phyloP scores from a whole-genome alignment of 2,113 vertebrate genomes.

The Colaptes auratus region DNA sequence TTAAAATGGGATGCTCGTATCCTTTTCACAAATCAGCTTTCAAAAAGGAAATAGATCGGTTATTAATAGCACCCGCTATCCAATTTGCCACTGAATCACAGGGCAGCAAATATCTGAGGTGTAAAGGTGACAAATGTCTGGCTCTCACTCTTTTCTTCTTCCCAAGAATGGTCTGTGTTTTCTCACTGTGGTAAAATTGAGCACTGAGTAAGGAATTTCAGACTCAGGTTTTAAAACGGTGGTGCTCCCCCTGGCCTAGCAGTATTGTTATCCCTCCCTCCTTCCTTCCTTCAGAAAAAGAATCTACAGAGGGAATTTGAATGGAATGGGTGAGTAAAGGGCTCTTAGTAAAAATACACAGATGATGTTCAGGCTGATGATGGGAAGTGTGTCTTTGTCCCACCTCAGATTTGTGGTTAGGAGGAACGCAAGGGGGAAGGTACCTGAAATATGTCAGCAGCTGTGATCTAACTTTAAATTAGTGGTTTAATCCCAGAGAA shows the following conservation, averaged over 20 bases:
- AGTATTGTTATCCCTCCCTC: background rate
- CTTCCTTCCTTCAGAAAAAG: background rate
- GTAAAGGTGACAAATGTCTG: background rate
- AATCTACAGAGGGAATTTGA: background rate
- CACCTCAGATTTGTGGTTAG: background rate
- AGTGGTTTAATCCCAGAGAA: background rate
- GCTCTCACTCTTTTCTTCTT: background rate
- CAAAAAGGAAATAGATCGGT: slow-evolving; percentile 24
- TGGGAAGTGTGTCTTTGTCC: background rate
- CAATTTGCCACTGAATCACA: slow-evolving; percentile 4
- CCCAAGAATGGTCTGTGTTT: background rate
- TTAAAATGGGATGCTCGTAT: slow-evolving; percentile 16
- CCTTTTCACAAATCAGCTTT: slow-evolving; percentile 7
- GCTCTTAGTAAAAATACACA: background rate
- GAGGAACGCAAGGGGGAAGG: background rate
- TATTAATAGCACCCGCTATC: slow-evolving; percentile 62
- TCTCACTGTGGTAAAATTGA: background rate
- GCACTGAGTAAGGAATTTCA: background rate
- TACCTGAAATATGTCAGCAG: background rate
- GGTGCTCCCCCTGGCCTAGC: background rate
- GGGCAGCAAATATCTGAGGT: background rate
- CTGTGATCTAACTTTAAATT: background rate
- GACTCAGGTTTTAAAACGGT: background rate
- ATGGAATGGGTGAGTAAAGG: background rate
- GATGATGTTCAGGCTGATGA: background rate